Base-by-base conservation (phyloP, 2,113 vertebrate genomes). In the Turnix velox region DNA sequence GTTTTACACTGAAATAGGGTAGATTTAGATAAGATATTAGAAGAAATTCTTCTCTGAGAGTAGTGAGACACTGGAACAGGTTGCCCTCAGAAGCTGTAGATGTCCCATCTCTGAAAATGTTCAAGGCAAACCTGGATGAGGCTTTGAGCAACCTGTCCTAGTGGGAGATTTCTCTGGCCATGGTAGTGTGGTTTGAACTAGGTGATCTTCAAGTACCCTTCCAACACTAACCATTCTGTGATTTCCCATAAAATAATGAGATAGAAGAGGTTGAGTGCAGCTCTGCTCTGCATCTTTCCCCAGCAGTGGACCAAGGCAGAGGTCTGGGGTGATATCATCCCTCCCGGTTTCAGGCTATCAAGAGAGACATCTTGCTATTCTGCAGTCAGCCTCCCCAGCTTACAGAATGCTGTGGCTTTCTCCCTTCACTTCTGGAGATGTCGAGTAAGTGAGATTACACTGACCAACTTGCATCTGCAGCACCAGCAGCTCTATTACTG, bases 311-410 rank as follows among this genome's bases (percentile, higher is more conserved):
- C 25, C 20, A 25, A 39, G 17, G n/a, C 30, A 40, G n/a, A 57
- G 17, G 18, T 12, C 45, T 4, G 28, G 27, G 8, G 17, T n/a
- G 75, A 55, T 51, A 42, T n/a, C 39, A 24, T 18, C 33, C 63
- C 37, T 63, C 24, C 39, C 18, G 55, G 54, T 43, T 18, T 35
- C 54, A 68, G 42, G n/a, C 31, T 61, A 9, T 22, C 48, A 16
- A 33, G 15, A 72, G 15, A 51, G 33, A 37, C 1, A 0, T 22
- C 4, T 33, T 0, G 0, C 11, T 14, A 6, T 24, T 58, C 49
- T 2, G 3, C 1, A 1, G 24, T 35, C 54, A 61, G 30, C 7
- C 1, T 3, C 14, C 7, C 6, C 1, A 0, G 3, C n/a, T 51
- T 4, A 0, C 39, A 51, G 23, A 46, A 17, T 12, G 6, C 17